Conservation (phyloP, 2,888 invertebrate genomes). For the Petrolisthes manimaculis region DNA sequence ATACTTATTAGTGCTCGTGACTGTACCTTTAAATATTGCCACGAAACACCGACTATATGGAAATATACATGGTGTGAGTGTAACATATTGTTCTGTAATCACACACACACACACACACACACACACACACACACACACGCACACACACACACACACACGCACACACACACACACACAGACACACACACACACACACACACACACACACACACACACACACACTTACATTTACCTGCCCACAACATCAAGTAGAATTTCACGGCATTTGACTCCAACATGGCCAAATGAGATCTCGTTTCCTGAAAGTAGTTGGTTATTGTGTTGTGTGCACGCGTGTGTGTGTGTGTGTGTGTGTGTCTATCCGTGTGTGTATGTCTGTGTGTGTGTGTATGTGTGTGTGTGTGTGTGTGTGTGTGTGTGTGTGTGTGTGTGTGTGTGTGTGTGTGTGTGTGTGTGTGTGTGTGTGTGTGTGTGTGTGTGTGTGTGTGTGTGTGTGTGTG, state of each 20-base stretch:
- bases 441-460: background rate
- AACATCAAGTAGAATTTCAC: background rate
- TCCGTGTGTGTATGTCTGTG: background rate
- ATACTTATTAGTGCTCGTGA: too few relatives aligned
- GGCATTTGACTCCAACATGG: background rate
- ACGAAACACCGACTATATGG: too few relatives aligned
- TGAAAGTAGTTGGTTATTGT: constrained; percentile 21
- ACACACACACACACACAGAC: constrained; percentile 26
- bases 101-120: background rate
- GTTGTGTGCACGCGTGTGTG: background rate
- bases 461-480: background rate
- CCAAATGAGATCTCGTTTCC: too few relatives aligned
- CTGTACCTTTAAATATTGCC: too few relatives aligned
- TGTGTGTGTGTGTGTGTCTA: constrained; percentile 12
- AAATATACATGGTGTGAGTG: too few relatives aligned
- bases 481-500: constrained; percentile 18
- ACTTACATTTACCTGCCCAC: background rate
- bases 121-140: too few relatives aligned
- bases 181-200: constrained; percentile 26
- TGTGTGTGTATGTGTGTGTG: constrained; percentile 17
- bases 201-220: constrained; percentile 14
- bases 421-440: constrained; percentile 15
- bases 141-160: too few relatives aligned
- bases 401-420: constrained; percentile 24
- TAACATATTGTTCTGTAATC: too few relatives aligned